These are phyloP conservation scores for Dendrolimus pini DNA, from an alignment of 2,888 invertebrate genomes.

Conservation along the genomic window DNA sequence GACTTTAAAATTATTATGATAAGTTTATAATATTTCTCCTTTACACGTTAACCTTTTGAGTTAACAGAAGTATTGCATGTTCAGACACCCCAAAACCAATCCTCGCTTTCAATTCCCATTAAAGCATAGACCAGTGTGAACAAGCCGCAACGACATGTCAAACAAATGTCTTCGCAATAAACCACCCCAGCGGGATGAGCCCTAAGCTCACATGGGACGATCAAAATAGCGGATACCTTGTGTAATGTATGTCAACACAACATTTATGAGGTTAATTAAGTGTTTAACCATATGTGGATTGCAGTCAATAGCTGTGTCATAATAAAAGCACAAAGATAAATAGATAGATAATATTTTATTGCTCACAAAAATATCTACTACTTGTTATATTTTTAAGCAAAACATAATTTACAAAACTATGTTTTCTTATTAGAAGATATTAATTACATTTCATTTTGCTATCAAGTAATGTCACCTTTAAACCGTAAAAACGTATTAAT, in stretches of 20 bases:
- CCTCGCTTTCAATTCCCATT: slow-evolving; percentile 1
- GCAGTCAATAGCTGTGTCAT: not conserved
- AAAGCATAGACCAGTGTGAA: slow-evolving; percentile 22
- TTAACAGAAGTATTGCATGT: not conserved
- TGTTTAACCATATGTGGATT: slow-evolving; percentile 14
- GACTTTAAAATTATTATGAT: too few species aligned
- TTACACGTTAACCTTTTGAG: too few species aligned
- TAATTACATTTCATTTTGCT: too few species aligned
- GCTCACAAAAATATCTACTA: too few species aligned
- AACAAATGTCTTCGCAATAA: slow-evolving; percentile 41
- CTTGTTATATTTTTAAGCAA: too few species aligned
- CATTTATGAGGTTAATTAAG: slow-evolving; percentile 8
- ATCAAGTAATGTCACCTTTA: too few species aligned
- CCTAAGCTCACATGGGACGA: slow-evolving; percentile 16
- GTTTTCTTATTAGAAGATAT: too few species aligned
- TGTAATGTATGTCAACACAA: slow-evolving; percentile 40
- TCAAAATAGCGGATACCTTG: slow-evolving; percentile 27
- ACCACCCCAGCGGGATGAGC: slow-evolving; percentile 15
- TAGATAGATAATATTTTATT: too few species aligned
- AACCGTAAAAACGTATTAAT: too few species aligned
- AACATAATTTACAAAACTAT: too few species aligned
- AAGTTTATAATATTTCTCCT: too few species aligned
- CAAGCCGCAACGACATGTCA: slow-evolving; percentile 41
- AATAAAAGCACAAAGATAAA: not conserved
- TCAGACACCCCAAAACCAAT: not conserved